Conservation (phyloP, 2,888 invertebrate species). For the Himalopsyche japonica region DNA sequence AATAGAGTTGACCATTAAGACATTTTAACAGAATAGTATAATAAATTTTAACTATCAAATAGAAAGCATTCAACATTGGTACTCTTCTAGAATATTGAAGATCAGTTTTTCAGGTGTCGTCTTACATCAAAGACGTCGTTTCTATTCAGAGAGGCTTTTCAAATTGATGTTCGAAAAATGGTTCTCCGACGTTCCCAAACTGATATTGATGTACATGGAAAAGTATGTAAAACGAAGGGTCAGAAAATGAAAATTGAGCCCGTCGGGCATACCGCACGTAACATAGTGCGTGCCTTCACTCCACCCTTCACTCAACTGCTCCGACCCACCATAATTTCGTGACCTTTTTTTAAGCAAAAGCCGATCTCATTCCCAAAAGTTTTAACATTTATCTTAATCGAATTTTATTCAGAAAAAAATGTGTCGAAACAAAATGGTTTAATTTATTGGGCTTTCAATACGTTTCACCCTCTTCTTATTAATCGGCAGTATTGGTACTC, state of each 20-base stretch:
- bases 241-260: neutral
- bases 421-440: neutral
- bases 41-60: neutral
- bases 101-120: neutral
- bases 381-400: neutral
- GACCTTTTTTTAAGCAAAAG: neutral
- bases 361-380: neutral
- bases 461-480: neutral
- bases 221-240: neutral
- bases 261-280: neutral
- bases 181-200: neutral
- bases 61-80: neutral
- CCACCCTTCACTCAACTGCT: neutral
- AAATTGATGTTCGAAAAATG: neutral
- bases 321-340: neutral
- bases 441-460: neutral
- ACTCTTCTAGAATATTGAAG: neutral
- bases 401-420: neutral
- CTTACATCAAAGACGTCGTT: neutral
- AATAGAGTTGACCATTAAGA: too few species aligned
- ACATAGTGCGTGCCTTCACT: neutral
- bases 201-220: neutral
- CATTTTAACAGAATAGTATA: too few species aligned
- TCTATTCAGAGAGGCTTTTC: neutral
- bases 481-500: neutral